A percentile compares a stretch with the other conserved stretches of the same genome.
phyloP scores from a whole-genome alignment of 1,140 invertebrate species.

The Drosophila obscura region DNA sequence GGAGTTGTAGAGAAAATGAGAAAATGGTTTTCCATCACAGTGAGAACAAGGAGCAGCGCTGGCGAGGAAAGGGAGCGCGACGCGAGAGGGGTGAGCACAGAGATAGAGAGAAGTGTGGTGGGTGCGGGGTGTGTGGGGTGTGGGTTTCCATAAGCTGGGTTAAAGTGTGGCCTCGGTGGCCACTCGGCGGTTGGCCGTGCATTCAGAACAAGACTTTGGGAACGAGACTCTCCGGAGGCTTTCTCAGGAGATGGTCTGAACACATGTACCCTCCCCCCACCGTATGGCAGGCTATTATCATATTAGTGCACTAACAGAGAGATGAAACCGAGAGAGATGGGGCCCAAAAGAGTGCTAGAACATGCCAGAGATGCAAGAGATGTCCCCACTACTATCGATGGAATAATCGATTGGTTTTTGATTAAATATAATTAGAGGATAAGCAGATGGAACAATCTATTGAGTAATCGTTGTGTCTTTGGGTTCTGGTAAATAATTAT shows the following conservation, averaged over 20 bases:
- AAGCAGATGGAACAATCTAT: too few species aligned
- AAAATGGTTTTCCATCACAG: constrained; percentile 65
- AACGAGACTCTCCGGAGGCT: constrained; percentile 17
- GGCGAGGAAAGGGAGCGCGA: not conserved
- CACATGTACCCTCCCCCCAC: not conserved
- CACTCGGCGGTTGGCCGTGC: constrained; percentile 4
- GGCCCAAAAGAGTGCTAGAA: constrained; percentile 1
- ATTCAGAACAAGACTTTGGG: constrained; percentile 56
- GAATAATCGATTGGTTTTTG: too few species aligned
- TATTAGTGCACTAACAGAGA: constrained; percentile 22
- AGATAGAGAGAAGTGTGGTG: not conserved
- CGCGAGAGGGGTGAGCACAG: not conserved
- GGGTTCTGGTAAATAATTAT: too few species aligned
- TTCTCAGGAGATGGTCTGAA: constrained; percentile 40
- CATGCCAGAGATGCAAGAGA: not conserved
- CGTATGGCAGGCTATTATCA: constrained; percentile 38
- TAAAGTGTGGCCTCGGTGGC: constrained; percentile 18
- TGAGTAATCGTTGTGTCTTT: too few species aligned
- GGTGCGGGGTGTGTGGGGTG: constrained; percentile 1
- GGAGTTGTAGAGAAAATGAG: constrained; percentile 60
- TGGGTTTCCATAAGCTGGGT: not conserved
- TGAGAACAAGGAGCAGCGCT: constrained; percentile 41
- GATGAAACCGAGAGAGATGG: constrained; percentile 4
- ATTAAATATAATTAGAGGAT: too few species aligned
- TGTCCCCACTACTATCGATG: too few species aligned